A percentile compares a stretch with the other conserved stretches of the same genome.
These are phyloP conservation scores for Arremon brunneinucha DNA, from an alignment of 2,797 vertebrate species.

Conservation along the genomic window DNA sequence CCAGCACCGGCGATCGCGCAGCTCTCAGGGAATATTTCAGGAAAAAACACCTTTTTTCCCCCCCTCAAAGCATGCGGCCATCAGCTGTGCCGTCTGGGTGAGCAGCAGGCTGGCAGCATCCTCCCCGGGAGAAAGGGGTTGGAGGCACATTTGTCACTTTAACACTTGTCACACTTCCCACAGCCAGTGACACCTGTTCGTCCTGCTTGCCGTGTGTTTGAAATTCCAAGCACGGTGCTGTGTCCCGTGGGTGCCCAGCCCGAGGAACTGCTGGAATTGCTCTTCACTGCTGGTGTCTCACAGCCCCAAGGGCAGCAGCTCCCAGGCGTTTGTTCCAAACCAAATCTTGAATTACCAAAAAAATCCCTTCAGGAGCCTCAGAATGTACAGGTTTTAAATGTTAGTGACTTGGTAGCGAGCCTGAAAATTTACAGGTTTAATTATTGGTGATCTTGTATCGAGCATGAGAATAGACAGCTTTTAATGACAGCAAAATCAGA, in stretches of 20 bases:
- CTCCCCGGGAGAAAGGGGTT: accelerated
- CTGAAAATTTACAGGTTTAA: neutral
- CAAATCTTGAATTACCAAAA: neutral
- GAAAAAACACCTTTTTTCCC: accelerated
- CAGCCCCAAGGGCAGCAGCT: neutral
- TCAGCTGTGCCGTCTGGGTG: neutral
- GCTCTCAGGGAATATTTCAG: neutral
- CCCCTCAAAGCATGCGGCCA: accelerated
- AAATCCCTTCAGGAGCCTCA: neutral
- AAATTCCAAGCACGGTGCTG: neutral
- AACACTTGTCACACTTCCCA: no score
- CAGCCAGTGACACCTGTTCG: neutral
- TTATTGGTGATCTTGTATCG: neutral
- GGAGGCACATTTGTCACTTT: accelerated
- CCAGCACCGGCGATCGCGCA: accelerated
- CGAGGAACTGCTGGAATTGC: neutral
- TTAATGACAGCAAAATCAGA: neutral
- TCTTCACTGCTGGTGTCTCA: neutral
- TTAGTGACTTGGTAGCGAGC: neutral
- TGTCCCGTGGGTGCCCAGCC: neutral
- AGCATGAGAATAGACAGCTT: neutral
- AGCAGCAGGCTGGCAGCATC: neutral
- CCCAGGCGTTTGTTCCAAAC: neutral
- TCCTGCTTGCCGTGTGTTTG: neutral
- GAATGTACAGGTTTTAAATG: neutral